Conservation (phyloP, 2,113 vertebrate genomes). For the Cyprinus carpio region DNA sequence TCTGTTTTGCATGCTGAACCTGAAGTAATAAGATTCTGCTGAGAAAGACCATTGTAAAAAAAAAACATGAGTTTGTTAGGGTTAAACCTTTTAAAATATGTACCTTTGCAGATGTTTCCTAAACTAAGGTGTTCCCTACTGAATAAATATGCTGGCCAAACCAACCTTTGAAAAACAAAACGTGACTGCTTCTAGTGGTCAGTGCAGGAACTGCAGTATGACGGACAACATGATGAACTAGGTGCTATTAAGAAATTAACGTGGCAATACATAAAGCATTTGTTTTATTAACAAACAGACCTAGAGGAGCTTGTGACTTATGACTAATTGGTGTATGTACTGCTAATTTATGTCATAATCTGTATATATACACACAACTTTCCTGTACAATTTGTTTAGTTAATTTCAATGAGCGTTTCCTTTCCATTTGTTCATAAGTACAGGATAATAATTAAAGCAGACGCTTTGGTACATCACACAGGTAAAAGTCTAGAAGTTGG, state of each 20-base stretch:
- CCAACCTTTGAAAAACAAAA: neutral
- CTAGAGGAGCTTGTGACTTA: neutral
- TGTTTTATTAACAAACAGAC: neutral
- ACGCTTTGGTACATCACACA: neutral
- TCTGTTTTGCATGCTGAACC: neutral
- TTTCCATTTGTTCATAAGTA: neutral
- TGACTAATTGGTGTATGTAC: neutral
- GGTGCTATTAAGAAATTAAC: neutral
- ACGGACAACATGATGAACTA: neutral
- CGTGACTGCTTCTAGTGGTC: constrained; percentile 13
- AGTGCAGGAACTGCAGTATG: neutral
- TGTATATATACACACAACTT: neutral
- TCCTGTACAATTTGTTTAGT: neutral
- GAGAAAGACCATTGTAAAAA: neutral
- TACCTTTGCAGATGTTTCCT: neutral
- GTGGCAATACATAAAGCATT: neutral
- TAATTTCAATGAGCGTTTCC: neutral
- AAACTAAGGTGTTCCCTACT: neutral
- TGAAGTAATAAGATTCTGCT: neutral
- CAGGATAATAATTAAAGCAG: neutral
- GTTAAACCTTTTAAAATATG: neutral
- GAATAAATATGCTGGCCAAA: neutral
- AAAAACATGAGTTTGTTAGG: neutral
- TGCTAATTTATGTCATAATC: neutral
- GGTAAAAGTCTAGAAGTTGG: neutral